phyloP scores from a whole-genome alignment of 30 jellyfish, hydroid and myxozoan genomes.

The Cassiopea xamachana region DNA sequence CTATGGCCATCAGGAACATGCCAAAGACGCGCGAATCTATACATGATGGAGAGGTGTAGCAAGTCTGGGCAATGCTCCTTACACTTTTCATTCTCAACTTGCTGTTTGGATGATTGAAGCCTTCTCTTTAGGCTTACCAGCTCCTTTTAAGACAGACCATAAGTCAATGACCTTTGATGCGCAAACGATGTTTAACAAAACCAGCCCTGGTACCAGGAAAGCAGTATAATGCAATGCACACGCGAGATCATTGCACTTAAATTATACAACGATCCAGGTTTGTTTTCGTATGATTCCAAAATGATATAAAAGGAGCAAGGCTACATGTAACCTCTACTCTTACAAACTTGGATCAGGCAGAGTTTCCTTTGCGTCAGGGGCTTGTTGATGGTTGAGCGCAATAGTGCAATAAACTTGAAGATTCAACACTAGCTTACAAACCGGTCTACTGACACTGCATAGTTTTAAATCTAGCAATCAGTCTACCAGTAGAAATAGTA shows the following conservation, averaged over 20 bases:
- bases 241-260: not conserved
- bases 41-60: not conserved
- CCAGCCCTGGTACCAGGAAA: slow-evolving; percentile 24
- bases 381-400: too few relatives aligned
- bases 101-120: not conserved
- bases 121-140: not conserved
- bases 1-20: slow-evolving; percentile 78
- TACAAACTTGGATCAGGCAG: too few relatives aligned
- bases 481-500: too few relatives aligned
- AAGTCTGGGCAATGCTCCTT: not conserved
- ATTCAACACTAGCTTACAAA: too few relatives aligned
- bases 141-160: not conserved
- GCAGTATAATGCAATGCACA: not conserved
- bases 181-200: not conserved
- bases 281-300: too few relatives aligned
- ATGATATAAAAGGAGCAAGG: too few relatives aligned
- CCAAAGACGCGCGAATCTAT: slow-evolving; percentile 49
- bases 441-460: too few relatives aligned
- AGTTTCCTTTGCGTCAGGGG: too few relatives aligned
- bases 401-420: too few relatives aligned
- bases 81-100: not conserved
- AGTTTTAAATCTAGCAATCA: too few relatives aligned
- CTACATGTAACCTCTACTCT: too few relatives aligned
- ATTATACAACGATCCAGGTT: too few relatives aligned
- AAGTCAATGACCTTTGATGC: slow-evolving; percentile 20